Conservation (phyloP, 92 coral and sea anemone genomes). For the Epizoanthus ramosus region DNA sequence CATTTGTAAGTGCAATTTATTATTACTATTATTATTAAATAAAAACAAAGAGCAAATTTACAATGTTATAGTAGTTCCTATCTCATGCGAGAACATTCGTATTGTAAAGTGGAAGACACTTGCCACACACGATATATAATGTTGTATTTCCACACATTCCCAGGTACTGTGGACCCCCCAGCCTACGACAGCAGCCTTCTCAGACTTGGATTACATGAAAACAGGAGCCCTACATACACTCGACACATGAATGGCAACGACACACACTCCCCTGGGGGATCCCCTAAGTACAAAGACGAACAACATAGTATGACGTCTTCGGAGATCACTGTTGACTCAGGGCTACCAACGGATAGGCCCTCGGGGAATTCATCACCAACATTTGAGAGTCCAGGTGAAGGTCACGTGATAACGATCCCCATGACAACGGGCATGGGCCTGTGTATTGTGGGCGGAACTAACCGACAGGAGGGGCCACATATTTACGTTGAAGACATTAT, state of each 20-base stretch:
- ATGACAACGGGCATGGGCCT: constrained; percentile 84
- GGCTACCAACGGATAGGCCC: constrained; percentile 89
- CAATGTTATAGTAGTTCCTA: no score
- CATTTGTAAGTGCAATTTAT: no score
- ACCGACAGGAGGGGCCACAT: constrained; percentile 94
- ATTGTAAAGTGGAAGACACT: no score
- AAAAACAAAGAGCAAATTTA: no score
- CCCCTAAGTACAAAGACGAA: constrained; percentile 72
- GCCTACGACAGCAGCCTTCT: constrained; percentile 71
- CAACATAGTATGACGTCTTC: constrained; percentile 83
- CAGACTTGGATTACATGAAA: constrained; percentile 50
- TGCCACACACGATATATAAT: constrained; percentile 1
- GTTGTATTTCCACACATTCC: not conserved
- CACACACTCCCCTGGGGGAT: constrained; percentile 42
- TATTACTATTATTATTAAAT: no score
- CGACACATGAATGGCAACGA: constrained; percentile 60
- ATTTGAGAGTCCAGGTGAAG: constrained; percentile 85
- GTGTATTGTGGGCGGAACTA: constrained; percentile 94
- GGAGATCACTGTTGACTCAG: constrained; percentile 92
- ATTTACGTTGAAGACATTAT: constrained; percentile 83
- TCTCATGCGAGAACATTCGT: no score
- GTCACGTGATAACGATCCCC: constrained; percentile 75
- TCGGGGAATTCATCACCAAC: constrained; percentile 87
- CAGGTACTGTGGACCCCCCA: constrained; percentile 77
- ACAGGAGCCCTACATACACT: constrained; percentile 33